Conservation (phyloP, 2,797 vertebrate species). For the Muraenolepis orangiensis region DNA sequence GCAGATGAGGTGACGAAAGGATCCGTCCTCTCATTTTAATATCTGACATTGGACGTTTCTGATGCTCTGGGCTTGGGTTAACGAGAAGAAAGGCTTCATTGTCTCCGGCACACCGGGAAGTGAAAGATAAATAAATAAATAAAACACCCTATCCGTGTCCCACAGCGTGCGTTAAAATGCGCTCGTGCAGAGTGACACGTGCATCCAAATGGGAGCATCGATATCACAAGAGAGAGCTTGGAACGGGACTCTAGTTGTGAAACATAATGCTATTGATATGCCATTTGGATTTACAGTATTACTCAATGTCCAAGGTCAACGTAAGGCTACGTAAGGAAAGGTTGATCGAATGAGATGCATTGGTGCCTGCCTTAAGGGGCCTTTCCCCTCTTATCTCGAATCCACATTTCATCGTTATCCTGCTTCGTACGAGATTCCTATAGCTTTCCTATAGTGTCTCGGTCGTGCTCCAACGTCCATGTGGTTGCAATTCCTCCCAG, state of each 20-base stretch:
- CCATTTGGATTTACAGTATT: neutral
- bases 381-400: neutral
- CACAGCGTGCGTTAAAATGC: slow-evolving; percentile 42
- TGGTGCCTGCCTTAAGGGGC: neutral
- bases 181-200: slow-evolving; percentile 53
- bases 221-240: neutral
- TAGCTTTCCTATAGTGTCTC: neutral
- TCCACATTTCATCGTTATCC: neutral
- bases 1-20: slow-evolving; percentile 68
- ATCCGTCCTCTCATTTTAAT: slow-evolving; percentile 71
- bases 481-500: slow-evolving; percentile 58
- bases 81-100: slow-evolving; percentile 58
- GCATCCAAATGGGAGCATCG: neutral
- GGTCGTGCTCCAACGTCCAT: slow-evolving; percentile 27
- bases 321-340: neutral
- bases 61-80: slow-evolving; percentile 37
- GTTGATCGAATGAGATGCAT: neutral
- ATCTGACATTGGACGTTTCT: slow-evolving; percentile 45
- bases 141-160: slow-evolving; percentile 5
- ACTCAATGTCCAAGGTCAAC: neutral
- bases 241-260: neutral
- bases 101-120: slow-evolving; percentile 40
- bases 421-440: neutral
- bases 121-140: slow-evolving; percentile 26
- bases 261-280: neutral